Base-by-base conservation (phyloP, 2,888 invertebrate species). In the Pyrrhia umbra region DNA sequence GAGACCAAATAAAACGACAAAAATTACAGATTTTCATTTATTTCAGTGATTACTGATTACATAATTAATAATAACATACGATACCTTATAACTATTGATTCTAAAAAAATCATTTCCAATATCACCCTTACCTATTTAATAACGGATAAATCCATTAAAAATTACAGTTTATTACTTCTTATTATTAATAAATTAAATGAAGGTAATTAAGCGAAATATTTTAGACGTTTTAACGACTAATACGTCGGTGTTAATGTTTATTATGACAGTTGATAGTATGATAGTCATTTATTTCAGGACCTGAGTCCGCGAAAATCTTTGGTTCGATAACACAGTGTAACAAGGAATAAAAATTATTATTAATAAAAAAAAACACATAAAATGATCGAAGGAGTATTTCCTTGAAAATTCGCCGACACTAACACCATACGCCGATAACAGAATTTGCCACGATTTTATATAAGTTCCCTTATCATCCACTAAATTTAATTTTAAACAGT, bases 61-160 rank as follows among this genome's bases (percentile, higher is more conserved):
- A 94, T 93, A 90, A 89, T 89, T 91, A 91, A 86, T 94, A 90
- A 92, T 94, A 94, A 94, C 92, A 93, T 94, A 94, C 90, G 91
- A 92, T 93, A 93, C 83, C 94, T 95, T 95, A 94, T 61, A 77
- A 79, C 94, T 95, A 94, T 89, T 94, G 93, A 94, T 92, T 92
- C 95, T 94, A 94, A 93, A 95, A 95, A 95, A 94, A 94, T 94
- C 94, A 94, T 93, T 94, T 94, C 94, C 94, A 94, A 94, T 94
- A 94, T 94, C 93, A 92, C 90, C 85, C 94, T 94, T 94, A 94
- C 78, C 90, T 94, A 94, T 86, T 93, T 92, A 92, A 90, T 92
- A 89, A 90, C 88, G 89, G 91, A 93, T 91, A 92, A 92, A 90
- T 92, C 91, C 93, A 89, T 92, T 92, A 91, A 90, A 92, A 92